Evolutionary conservation across 2,888 invertebrate genomes (phyloP).

Genomic region (Stegophylla sp.): DNA sequence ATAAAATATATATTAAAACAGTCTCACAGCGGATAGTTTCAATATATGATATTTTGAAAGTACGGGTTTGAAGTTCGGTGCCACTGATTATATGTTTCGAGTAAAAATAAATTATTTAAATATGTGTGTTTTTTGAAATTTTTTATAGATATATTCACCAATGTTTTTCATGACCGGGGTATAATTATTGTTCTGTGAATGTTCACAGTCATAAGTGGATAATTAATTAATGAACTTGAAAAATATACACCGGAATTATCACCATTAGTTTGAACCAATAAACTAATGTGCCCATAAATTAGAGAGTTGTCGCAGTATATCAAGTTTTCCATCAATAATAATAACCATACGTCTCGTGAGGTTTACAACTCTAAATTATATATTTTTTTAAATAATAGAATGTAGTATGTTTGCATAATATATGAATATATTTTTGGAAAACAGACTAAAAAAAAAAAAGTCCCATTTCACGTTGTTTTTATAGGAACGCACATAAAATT

Average conservation of each 20-base stretch:
- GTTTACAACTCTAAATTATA: constrained; percentile 26
- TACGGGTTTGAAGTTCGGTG: constrained; percentile 25
- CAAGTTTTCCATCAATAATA: constrained; percentile 41
- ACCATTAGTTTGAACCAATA: constrained; percentile 29
- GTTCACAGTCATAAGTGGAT: constrained; percentile 16
- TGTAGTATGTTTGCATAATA: constrained; percentile 14
- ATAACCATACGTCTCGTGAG: constrained; percentile 28
- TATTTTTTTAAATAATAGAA: neutral
- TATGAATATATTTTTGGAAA: neutral
- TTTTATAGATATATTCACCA: constrained; percentile 46
- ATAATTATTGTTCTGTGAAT: constrained; percentile 3
- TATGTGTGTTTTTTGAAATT: constrained; percentile 49
- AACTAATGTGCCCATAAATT: constrained; percentile 14
- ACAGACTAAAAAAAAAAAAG: constrained; percentile 1
- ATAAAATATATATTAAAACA: too few species aligned
- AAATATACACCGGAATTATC: constrained; percentile 9
- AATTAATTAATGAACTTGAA: constrained; percentile 26
- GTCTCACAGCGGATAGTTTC: neutral
- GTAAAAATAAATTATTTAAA: constrained; percentile 24
- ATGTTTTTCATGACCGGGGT: constrained; percentile 33
- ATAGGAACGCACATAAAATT: constrained; percentile 10
- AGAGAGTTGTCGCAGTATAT: constrained; percentile 22
- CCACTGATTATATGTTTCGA: neutral
- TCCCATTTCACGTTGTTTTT: constrained; percentile 48
- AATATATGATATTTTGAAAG: constrained; percentile 1